Base-by-base conservation (phyloP, 2,797 vertebrate genomes). In the Hoplostethus atlanticus region DNA sequence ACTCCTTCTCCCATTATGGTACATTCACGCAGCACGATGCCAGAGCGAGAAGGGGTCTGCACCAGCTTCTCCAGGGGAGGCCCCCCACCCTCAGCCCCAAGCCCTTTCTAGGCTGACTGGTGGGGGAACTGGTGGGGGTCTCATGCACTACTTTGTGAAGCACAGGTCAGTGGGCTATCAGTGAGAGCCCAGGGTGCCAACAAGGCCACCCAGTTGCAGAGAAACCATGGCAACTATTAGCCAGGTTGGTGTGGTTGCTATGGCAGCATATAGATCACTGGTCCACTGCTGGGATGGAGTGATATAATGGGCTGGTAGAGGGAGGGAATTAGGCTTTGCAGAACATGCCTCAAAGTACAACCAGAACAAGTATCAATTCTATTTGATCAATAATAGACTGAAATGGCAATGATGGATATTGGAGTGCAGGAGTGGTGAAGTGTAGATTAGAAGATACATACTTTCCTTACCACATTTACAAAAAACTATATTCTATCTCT, bases 211-310 rank as follows among this genome's bases (percentile, higher is more conserved):
- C 66, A 68, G 50, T 76, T 81, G 76, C 76, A 53, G 40, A 57
- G 82, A 91, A 86, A 85, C 87, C 81, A 79, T 90, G 84, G 86
- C 77, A 87, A 87, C 86, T 67, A 64, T 86, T 83, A 71, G 71
- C 70, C 6, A 2, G 48, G 54, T 53, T 64, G 59, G 56, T 82
- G 61, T 72, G 65, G 90, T 92, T 93, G 81, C 90, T 77, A 89
- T 91, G 89, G 78, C 88, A 84, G 85, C 83, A 17, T 36, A 55
- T 54, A 63, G 73, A 73, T 81, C 64, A 46, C 51, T 1, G 1
- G 50, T 54, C 53, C 59, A 60, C 56, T 34, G 70, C 34, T 55
- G 44, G 54, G 61, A 36, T 52, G 42, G 62, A 68, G 67, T 50
- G 44, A 68, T 73, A 51, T 53, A 64, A 71, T 74, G 51, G 48